Evolutionary conservation across 2,797 vertebrate species (phyloP).

Genomic region (Vespertilio murinus): DNA sequence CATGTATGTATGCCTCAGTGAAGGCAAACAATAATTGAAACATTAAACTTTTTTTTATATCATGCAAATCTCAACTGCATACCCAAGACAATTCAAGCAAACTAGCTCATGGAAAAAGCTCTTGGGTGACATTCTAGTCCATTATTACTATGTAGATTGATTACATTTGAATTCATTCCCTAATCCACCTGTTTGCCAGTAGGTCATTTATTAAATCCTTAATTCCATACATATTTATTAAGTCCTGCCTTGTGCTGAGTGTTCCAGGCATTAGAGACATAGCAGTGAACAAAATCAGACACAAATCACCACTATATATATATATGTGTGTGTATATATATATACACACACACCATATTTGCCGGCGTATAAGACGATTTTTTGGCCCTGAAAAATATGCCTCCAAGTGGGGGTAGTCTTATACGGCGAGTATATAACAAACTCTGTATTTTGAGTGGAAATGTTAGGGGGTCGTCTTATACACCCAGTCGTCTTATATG

Average conservation of each 20-base stretch:
- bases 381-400: no score
- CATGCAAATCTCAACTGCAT: not conserved
- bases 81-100: not conserved
- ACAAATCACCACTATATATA: no score
- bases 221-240: not conserved
- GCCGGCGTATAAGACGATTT: no score
- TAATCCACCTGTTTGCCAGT: not conserved
- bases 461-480: no score
- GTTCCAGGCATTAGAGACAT: not conserved
- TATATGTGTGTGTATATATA: no score
- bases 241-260: not conserved
- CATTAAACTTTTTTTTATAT: not conserved
- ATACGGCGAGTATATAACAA: no score
- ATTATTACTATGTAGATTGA: not conserved
- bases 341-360: no score
- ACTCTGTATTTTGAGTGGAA: no score
- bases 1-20: not conserved
- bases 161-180: not conserved
- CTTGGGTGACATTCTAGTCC: not conserved
- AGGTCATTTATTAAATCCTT: not conserved
- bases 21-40: not conserved
- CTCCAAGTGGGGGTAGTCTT: no score
- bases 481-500: no score
- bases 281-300: not conserved
- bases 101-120: not conserved